Evolutionary conservation across 2,888 invertebrate genomes (phyloP), one percentile per base, ranked within the genome.

Genomic region (Eupsilia transversa): DNA sequence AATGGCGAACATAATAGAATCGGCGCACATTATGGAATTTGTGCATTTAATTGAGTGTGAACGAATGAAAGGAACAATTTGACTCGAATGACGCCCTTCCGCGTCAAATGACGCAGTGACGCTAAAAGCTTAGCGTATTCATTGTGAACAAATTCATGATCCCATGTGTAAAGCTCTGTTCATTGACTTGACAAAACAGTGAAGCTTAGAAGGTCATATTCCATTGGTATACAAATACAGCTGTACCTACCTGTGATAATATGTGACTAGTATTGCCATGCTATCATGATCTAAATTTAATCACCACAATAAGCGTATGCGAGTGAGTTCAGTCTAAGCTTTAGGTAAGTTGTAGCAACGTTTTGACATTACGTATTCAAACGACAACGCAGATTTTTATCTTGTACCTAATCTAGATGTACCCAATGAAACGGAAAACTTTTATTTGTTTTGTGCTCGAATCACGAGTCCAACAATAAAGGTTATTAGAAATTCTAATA

Each of bases 41-140:
- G 89, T 90, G 89, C 88, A 92, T 92, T 90, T 92, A 94, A 94
- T 94, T 93, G 93, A 92, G 93, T 91, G 94, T 92, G 90, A 93
- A 92, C 85, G 88, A 83, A 88, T 91, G 88, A 91, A 91, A 84
- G 89, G 90, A 88, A 89, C 91, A 87, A 91, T 92, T 91, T 89
- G 85, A 85, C 81, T 86, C 82, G 83, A 89, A 90, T 91, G 88
- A 87, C 80, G 87, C 87, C 86, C 84, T 86, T 86, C 79, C 86
- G 83, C 69, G 86, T 86, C 87, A 87, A 84, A 87, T 88, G 87
- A 85, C 87, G 82, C 79, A 76, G 79, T 81, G 49, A 74, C 82
- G 84, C 66, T 74, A 85, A 85, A 76, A 85, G 85, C 82, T 73
- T 79, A 79, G 56, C 38, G 68, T 60, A 49, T 54, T 73, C 72